Conservation (phyloP, 37 sponge, comb jelly and placozoan species). For the Ianthella basta region DNA sequence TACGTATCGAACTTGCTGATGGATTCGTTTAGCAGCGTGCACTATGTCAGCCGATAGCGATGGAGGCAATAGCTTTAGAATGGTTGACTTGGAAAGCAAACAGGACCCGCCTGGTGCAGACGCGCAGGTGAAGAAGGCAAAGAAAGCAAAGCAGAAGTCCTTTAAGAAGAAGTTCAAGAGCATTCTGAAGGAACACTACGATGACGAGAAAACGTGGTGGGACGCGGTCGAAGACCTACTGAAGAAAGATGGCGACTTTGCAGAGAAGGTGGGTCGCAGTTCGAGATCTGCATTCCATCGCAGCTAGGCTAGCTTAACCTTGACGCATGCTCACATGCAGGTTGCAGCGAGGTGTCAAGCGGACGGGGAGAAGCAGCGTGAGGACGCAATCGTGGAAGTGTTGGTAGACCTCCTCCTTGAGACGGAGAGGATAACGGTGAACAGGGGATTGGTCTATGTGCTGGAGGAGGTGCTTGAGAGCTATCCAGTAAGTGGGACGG, state of each 20-base stretch:
- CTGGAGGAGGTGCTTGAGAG: neutral
- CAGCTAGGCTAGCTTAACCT: too few relatives aligned
- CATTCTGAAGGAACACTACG: conserved; percentile 6
- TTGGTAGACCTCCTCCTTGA: conserved; percentile 3
- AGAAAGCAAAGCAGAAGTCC: too few relatives aligned
- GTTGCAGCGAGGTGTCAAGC: neutral
- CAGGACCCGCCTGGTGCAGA: too few relatives aligned
- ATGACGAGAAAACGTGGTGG: conserved; percentile 15
- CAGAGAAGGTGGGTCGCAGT: neutral
- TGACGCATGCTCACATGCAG: neutral
- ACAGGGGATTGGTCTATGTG: conserved; percentile 13
- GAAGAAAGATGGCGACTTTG: conserved; percentile 22
- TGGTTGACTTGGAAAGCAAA: too few relatives aligned
- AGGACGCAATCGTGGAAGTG: neutral
- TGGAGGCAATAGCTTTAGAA: too few relatives aligned
- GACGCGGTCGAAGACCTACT: neutral
- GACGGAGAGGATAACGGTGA: neutral
- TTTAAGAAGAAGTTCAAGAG: neutral
- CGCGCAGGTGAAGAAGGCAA: neutral
- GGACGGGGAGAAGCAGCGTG: neutral
- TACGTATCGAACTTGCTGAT: too few relatives aligned
- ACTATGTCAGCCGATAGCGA: too few relatives aligned
- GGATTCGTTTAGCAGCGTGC: too few relatives aligned
- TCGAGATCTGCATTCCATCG: too few relatives aligned
- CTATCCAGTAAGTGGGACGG: conserved; percentile 6